Conservation (phyloP, 2,888 invertebrate genomes). For the Timandra comae region DNA sequence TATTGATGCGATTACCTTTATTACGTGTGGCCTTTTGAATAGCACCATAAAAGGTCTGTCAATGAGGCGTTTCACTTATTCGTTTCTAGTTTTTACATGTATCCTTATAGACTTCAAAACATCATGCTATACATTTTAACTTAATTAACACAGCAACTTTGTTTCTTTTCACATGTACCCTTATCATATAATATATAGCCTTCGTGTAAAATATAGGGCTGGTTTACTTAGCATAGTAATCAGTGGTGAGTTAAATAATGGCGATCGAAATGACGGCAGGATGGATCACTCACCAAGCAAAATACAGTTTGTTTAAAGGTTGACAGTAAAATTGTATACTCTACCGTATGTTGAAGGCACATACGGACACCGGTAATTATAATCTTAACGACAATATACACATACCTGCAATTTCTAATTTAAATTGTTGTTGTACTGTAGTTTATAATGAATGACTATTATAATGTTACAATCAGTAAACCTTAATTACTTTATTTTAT, state of each 20-base stretch:
- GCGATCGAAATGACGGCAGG: constrained; percentile 22
- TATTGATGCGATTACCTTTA: constrained; percentile 28
- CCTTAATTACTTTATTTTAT: no score
- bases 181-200: constrained; percentile 22
- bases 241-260: constrained; percentile 18
- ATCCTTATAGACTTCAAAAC: constrained; percentile 12
- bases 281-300: constrained; percentile 29
- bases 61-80: constrained; percentile 24
- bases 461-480: no score
- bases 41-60: constrained; percentile 21
- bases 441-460: no score
- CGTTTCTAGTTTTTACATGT: constrained; percentile 17
- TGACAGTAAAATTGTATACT: constrained; percentile 37
- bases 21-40: constrained; percentile 24
- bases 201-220: constrained; percentile 29
- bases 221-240: constrained; percentile 19
- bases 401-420: no score
- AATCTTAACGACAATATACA: no score
- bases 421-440: no score
- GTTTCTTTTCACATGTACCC: constrained; percentile 20
- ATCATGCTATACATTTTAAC: constrained; percentile 11
- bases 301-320: constrained; percentile 27
- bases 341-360: constrained; percentile 1
- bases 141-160: constrained; percentile 33
- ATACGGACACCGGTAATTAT: constrained; percentile 1